These are phyloP conservation scores for Sebastes oblongus DNA, from an alignment of 2,797 vertebrate genomes.

Conservation along the genomic window DNA sequence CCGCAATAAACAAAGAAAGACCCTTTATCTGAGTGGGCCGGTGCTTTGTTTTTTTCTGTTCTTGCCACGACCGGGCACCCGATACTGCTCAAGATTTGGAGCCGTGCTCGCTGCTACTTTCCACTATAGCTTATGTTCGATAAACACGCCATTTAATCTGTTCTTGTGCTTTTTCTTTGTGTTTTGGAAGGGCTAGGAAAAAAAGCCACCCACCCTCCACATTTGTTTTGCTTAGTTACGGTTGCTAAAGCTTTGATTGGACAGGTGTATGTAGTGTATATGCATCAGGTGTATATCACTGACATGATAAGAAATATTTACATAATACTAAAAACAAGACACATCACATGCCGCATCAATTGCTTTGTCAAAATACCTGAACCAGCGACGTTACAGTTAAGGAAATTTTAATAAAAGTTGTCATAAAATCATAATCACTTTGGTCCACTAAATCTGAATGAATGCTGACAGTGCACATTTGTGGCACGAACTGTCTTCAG, in stretches of 20 bases:
- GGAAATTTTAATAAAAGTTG: slow-evolving; percentile 26
- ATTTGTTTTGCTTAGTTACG: background rate
- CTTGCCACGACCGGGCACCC: no score
- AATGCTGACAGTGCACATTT: slow-evolving; percentile 37
- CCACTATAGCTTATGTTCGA: background rate
- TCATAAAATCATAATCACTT: slow-evolving; percentile 33
- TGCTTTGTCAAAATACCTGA: slow-evolving; percentile 13
- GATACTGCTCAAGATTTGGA: no score
- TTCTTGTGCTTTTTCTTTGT: background rate
- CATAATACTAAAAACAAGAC: slow-evolving; percentile 20
- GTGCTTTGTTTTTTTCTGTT: no score
- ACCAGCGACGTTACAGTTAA: slow-evolving; percentile 10
- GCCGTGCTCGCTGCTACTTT: no score
- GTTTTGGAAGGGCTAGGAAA: background rate
- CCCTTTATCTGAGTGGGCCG: no score
- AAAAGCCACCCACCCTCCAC: background rate
- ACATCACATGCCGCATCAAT: slow-evolving; percentile 12
- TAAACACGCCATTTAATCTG: background rate
- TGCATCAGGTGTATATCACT: background rate
- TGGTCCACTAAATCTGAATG: slow-evolving; percentile 19
- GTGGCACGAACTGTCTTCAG: slow-evolving; percentile 16
- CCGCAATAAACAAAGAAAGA: no score
- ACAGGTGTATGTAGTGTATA: background rate
- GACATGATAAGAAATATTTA: slow-evolving; percentile 1
- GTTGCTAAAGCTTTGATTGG: background rate